phyloP scores from a whole-genome alignment of 2,113 vertebrate genomes.

The Ammodramus savannarum region DNA sequence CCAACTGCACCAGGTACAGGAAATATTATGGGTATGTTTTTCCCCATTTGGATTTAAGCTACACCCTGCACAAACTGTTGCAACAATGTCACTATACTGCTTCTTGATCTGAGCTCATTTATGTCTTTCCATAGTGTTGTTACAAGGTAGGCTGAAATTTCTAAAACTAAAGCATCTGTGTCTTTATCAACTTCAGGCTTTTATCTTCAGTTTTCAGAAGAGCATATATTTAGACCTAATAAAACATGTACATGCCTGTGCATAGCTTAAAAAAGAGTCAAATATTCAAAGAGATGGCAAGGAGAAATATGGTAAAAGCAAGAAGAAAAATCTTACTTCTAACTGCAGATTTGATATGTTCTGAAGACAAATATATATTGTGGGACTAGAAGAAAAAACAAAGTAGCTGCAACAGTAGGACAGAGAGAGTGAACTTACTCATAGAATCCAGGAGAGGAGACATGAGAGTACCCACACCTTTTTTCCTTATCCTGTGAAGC shows the following conservation, averaged over 20 bases:
- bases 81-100: background rate
- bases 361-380: background rate
- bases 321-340: background rate
- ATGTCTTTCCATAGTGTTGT: background rate
- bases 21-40: background rate
- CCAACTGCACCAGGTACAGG: background rate
- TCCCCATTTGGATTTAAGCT: background rate
- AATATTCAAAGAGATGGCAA: background rate
- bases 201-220: background rate
- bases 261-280: background rate
- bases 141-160: background rate
- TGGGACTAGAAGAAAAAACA: background rate
- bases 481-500: background rate
- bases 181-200: background rate
- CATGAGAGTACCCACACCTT: background rate
- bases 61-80: background rate
- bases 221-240: background rate
- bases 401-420: background rate
- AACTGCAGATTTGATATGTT: background rate
- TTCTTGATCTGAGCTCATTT: background rate
- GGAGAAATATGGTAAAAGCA: background rate
- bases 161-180: background rate
- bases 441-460: background rate
- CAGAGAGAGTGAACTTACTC: background rate
- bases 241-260: background rate